A percentile compares a stretch with the other conserved stretches of the same genome.
phyloP scores from a whole-genome alignment of 2,797 vertebrate species.

The Scarus forsteni region DNA sequence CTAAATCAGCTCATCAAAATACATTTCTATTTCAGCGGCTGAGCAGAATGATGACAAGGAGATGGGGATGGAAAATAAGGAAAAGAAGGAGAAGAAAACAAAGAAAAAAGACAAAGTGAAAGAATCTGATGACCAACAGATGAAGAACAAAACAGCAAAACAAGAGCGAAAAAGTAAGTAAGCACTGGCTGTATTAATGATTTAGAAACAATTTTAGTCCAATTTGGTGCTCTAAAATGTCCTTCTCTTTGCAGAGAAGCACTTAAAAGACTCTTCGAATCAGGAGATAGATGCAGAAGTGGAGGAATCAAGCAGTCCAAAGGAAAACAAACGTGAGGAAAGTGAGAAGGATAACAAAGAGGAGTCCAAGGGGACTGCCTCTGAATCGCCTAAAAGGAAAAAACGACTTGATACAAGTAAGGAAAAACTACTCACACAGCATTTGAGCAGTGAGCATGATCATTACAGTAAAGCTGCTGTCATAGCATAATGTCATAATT shows the following conservation, averaged over 20 bases:
- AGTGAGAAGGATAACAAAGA: slow-evolving; percentile 66
- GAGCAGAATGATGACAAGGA: slow-evolving; percentile 57
- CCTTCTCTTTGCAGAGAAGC: slow-evolving; percentile 62
- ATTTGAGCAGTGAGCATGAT: neutral
- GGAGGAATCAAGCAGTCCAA: slow-evolving; percentile 41
- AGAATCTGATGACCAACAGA: slow-evolving; percentile 55
- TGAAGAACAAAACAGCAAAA: slow-evolving; percentile 60
- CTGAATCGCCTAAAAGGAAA: slow-evolving; percentile 71
- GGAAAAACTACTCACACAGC: neutral
- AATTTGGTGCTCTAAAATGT: neutral
- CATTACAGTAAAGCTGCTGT: neutral
- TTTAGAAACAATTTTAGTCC: too few species aligned
- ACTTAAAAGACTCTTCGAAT: slow-evolving; percentile 36
- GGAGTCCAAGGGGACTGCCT: slow-evolving; percentile 30
- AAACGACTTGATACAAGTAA: slow-evolving; percentile 74
- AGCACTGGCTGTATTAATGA: too few species aligned
- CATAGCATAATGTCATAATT: neutral
- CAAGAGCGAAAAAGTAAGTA: slow-evolving; percentile 67
- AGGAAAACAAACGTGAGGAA: slow-evolving; percentile 48
- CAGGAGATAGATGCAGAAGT: slow-evolving; percentile 55
- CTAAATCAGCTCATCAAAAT: slow-evolving; percentile 13
- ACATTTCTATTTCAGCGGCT: slow-evolving; percentile 49
- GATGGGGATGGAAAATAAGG: slow-evolving; percentile 54
- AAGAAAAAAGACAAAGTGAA: slow-evolving; percentile 72
- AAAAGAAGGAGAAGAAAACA: slow-evolving; percentile 67